phyloP scores from a whole-genome alignment of 2,113 vertebrate species.

The Odobenus rosmarus region DNA sequence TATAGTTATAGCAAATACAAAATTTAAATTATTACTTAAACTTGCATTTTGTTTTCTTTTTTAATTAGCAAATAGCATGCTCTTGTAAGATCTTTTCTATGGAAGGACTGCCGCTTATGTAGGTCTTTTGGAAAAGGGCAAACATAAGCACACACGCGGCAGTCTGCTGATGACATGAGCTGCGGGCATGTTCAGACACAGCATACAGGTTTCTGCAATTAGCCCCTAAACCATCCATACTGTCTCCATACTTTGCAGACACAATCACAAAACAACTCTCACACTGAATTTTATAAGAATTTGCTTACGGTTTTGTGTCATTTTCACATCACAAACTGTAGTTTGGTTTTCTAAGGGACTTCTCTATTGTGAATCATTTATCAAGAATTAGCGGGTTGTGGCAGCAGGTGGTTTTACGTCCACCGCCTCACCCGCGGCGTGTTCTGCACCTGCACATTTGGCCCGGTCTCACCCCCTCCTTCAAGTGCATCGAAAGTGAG shows the following conservation, averaged over 20 bases:
- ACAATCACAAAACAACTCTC: background rate
- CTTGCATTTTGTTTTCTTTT: background rate
- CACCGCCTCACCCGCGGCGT: accelerated
- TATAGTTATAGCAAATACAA: background rate
- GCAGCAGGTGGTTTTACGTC: accelerated
- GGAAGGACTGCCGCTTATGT: background rate
- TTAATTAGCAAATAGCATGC: background rate
- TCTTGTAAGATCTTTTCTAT: background rate
- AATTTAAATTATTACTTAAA: background rate
- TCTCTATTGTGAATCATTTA: background rate
- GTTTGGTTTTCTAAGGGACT: background rate
- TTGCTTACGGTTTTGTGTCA: background rate
- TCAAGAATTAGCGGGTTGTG: too few relatives aligned
- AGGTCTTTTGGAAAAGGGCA: background rate
- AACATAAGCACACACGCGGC: background rate
- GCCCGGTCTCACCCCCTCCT: accelerated
- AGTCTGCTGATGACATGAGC: background rate
- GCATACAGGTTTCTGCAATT: background rate
- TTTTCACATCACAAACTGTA: background rate
- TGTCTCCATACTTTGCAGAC: background rate
- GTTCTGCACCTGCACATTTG: accelerated
- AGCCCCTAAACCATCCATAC: background rate
- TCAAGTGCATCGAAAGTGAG: background rate
- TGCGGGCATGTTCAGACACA: accelerated
- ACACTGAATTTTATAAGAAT: background rate